These are phyloP conservation scores for Thecocarcelia acutangulata DNA, from an alignment of 2,888 invertebrate species.

Conservation along the genomic window DNA sequence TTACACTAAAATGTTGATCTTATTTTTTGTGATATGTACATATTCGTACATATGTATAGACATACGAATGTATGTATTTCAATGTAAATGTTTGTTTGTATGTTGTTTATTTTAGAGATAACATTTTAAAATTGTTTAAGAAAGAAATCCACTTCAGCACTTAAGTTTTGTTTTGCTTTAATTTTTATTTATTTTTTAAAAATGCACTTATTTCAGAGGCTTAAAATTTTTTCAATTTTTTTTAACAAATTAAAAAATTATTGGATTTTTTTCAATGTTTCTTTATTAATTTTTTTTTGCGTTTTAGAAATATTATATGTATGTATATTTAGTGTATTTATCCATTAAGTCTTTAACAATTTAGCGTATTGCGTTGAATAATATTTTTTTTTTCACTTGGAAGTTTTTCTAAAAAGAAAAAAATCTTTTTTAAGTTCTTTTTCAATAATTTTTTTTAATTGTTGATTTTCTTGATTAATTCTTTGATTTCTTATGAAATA, in stretches of 20 bases:
- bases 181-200: not conserved
- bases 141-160: constrained; percentile 19
- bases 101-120: constrained; percentile 32
- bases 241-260: not conserved
- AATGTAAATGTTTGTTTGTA: too few relatives aligned
- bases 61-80: too few relatives aligned
- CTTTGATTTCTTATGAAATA: constrained; percentile 21
- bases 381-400: not conserved
- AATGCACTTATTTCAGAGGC: constrained; percentile 34
- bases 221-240: not conserved
- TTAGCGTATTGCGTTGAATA: not conserved
- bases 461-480: constrained; percentile 12
- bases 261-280: not conserved
- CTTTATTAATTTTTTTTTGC: not conserved
- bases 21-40: not conserved
- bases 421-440: constrained; percentile 3
- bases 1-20: constrained; percentile 40
- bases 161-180: constrained; percentile 4
- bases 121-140: constrained; percentile 30
- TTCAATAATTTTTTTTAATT: constrained; percentile 20
- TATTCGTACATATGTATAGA: not conserved
- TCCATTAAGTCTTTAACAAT: not conserved
- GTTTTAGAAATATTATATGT: too few relatives aligned
- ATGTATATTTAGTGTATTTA: not conserved
- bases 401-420: not conserved